Evolutionary conservation across 2,113 vertebrate species (phyloP), one percentile per base, ranked within the genome.

Genomic region (Eurystomus gularis): DNA sequence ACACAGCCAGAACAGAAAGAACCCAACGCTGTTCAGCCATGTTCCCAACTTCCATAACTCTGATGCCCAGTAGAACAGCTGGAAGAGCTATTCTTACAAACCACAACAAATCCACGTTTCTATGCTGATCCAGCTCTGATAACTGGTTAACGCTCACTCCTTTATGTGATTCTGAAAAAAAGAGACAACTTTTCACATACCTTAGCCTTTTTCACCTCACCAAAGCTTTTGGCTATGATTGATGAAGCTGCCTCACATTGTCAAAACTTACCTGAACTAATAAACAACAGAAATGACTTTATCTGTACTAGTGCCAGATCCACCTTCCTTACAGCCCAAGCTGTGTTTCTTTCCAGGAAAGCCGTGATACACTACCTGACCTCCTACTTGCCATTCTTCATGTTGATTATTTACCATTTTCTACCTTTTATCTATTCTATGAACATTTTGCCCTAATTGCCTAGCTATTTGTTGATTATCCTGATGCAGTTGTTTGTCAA

Each of bases 381-480:
- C 23, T n/a, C 25, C 51, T 73, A 1, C 54, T 81, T 51, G 24
- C 40, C 86, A 95, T 90, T 26, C 40, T 62, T 94, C 76, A 70
- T 61, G 51, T 21, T 81, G 64, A 48, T 66, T 90, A 93, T 92
- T 96, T 90, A 88, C 83, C 24, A 42, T 86, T 80, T 95, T 54
- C 76, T 88, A 28, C 40, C 46, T 92, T 94, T 94, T 93, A 82
- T 77, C 75, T 82, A 76, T 88, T 88, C 66, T 54, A 13, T 33
- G 54, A 82, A 66, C 58, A 77, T 86, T 93, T 92, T 93, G 13
- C 64, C 54, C 51, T 95, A 94, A 94, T 93, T 96, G 71, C 76
- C 88, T 64, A 81, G 86, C 68, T 73, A 70, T 96, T 96, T 86
- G 76, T 86, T 93, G 83, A 95, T 88, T 88, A 93, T 57, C 18